Evolutionary conservation across 2,888 invertebrate genomes (phyloP), one percentile per base, ranked within the genome.

Genomic region (Coelinius sp.): DNA sequence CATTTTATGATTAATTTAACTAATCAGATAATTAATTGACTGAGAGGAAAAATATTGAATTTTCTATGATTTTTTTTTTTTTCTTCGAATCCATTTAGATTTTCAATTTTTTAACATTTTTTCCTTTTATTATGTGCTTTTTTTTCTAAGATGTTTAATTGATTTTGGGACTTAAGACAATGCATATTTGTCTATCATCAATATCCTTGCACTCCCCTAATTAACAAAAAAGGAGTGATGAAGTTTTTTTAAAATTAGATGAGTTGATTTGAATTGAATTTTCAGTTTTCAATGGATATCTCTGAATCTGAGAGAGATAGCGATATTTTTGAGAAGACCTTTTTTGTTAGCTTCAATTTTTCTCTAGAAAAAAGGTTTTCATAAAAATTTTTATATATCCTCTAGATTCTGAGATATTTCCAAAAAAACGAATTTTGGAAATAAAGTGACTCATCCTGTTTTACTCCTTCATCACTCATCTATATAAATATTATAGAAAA

Each of bases 91-190:
- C 8, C 8, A n/a, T n/a, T n/a, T 20, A 17, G 8, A 49, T 49
- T 20, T 49, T 49, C 17, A 4, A 31, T 25, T 52, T 53, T 20
- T 44, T 24, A 20, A 24, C n/a, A 20, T 62, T 73, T 53, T 14
- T 53, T 64, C n/a, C n/a, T n/a, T 52, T 65, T 64, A 41, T 38
- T 49, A 14, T 20, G 22, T 14, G 53, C 25, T 4, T 31, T 46
- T 65, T 14, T 25, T 53, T 49, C 59, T 10, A 17, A 22, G 27
- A 35, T 20, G 12, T 31, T 22, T 35, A n/a, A 64, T 10, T 24
- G 17, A 31, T n/a, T 46, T 66, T 24, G n/a, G 35, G 25, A 14
- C 22, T 14, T 1, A 20, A 20, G 14, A 1, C 2, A 6, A 6
- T 17, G 46, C 17, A 49, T 14, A 49, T 49, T 14, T 49, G 6